Evolutionary conservation across 2,113 vertebrate genomes (phyloP), one percentile per base, ranked within the genome.

Genomic region (Grammomys dolichurus): DNA sequence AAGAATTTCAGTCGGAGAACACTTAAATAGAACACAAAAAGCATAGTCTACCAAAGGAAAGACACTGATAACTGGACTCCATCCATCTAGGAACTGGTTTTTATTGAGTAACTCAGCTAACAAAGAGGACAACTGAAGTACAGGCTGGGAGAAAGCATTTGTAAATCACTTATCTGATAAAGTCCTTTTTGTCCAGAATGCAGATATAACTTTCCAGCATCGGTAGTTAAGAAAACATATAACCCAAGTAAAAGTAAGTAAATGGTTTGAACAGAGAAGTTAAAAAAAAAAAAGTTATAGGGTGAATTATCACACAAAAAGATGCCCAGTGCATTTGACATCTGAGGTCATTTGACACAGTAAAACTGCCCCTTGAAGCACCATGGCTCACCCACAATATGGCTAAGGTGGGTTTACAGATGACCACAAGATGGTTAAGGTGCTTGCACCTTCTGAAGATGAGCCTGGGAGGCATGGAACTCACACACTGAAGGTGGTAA

Each of bases 401-500:
- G 26, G 63, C 63, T 65, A 65, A 65, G 9, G 63, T 10, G 8
- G 24, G 63, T 26, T 22, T 65, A 26, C 9, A 9, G 63, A 65
- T 65, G 63, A 65, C 63, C 24, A 26, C 24, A 65, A 60, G 60
- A 67, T 31, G 46, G 70, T 36, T n/a, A 10, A 40, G 33, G 26
- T 13, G 14, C 46, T 1, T 8, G 7, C 1, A 46, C 11, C 80
- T 24, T 20, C 51, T 11, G 51, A 0, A 7, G 40, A 17, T 0
- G 51, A 31, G 19, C 1, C 9, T 58, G 4, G 5, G 8, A 56
- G 31, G 76, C 20, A 19, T 31, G 14, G n/a, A 72, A 54, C 36
- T 22, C 22, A 31, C 3, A 46, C 11, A 10, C 48, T 40, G 63
- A n/a, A 46, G 73, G 72, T 48, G 60, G 72, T 26, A 3, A 56